phyloP scores from a whole-genome alignment of 2,888 invertebrate species.

The Hirtodrosophila histrioides region DNA sequence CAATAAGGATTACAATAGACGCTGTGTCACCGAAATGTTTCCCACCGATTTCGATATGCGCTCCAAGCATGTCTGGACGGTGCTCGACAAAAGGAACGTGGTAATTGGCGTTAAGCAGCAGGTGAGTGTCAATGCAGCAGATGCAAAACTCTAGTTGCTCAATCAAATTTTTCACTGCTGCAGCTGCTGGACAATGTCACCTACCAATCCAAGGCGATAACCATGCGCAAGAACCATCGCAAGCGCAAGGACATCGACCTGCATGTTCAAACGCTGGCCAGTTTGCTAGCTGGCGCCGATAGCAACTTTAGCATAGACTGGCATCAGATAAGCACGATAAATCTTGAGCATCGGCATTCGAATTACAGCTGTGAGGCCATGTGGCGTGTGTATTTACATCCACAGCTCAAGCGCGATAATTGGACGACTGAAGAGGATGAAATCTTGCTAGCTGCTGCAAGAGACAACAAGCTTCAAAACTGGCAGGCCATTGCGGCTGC shows the following conservation, averaged over 20 bases:
- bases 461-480: constrained; percentile 85
- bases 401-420: constrained; percentile 86
- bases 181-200: constrained; percentile 59
- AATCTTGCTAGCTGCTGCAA: constrained; percentile 82
- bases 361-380: constrained; percentile 88
- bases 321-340: constrained; percentile 77
- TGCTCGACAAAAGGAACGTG: constrained; percentile 86
- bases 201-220: neutral
- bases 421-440: constrained; percentile 86
- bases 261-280: constrained; percentile 53
- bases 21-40: constrained; percentile 82
- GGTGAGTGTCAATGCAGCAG: constrained; percentile 47
- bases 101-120: constrained; percentile 85
- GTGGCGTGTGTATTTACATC: constrained; percentile 90
- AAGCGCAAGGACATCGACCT: constrained; percentile 39
- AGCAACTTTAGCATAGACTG: constrained; percentile 81
- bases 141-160: neutral
- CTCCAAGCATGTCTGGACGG: constrained; percentile 86
- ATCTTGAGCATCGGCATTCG: constrained; percentile 86
- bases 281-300: constrained; percentile 51
- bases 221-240: neutral
- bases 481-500: constrained; percentile 88
- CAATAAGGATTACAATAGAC: constrained; percentile 87
- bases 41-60: constrained; percentile 84
- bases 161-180: neutral